Conservation (phyloP, 2,888 invertebrate species). For the Sesia bembeciformis region DNA sequence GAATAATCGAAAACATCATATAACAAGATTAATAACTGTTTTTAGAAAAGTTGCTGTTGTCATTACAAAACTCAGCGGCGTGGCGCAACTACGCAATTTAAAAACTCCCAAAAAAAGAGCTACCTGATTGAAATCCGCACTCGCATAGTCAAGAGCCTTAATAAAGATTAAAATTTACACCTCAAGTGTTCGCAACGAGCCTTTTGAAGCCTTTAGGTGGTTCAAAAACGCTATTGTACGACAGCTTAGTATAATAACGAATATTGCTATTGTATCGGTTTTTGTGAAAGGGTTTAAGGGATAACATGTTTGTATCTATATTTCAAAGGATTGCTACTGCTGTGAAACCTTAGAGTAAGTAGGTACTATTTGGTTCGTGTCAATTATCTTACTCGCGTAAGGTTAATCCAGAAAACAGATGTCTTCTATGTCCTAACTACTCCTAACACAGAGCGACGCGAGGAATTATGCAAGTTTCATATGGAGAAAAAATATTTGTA, state of each 20-base stretch:
- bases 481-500: no score
- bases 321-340: background rate
- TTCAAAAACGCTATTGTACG: slow-evolving; percentile 13
- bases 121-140: background rate
- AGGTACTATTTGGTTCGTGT: no score
- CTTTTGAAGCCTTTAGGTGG: slow-evolving; percentile 8
- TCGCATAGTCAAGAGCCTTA: slow-evolving; percentile 1
- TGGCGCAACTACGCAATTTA: background rate
- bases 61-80: background rate
- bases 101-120: background rate
- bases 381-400: no score
- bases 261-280: background rate
- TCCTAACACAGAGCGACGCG: no score
- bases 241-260: background rate
- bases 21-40: no score
- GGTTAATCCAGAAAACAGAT: no score
- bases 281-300: slow-evolving; percentile 1
- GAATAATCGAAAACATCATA: no score
- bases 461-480: no score
- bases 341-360: no score
- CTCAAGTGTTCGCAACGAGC: slow-evolving; percentile 19
- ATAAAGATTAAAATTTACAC: slow-evolving; percentile 52
- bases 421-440: no score
- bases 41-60: no score
- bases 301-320: background rate